These are phyloP conservation scores for Synanthedon vespiformis DNA, from an alignment of 2,888 invertebrate genomes.

Conservation along the genomic window DNA sequence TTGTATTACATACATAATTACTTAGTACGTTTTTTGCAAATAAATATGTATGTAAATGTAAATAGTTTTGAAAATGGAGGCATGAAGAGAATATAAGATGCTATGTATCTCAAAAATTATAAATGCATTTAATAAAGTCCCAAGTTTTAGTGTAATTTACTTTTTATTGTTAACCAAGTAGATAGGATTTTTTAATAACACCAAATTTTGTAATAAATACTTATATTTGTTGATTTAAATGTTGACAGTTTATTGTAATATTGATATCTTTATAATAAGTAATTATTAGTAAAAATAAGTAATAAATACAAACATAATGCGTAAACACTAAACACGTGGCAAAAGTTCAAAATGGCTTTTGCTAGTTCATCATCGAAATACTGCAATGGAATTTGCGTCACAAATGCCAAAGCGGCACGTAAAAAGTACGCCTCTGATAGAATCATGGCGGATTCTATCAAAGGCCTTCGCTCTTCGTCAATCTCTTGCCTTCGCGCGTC, in stretches of 20 bases:
- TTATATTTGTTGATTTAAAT: conserved; percentile 15
- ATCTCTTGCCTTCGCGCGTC: too few relatives aligned
- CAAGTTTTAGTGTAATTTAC: conserved; percentile 22
- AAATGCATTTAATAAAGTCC: conserved; percentile 26
- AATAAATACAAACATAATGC: too few relatives aligned
- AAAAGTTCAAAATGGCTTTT: neutral
- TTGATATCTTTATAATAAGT: conserved; percentile 5
- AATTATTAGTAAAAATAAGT: neutral
- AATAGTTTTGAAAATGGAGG: too few relatives aligned
- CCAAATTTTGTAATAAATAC: conserved; percentile 35
- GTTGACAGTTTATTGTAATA: conserved; percentile 9
- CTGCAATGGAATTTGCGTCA: too few relatives aligned
- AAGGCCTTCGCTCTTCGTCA: too few relatives aligned
- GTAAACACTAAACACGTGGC: neutral
- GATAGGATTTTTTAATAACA: conserved; percentile 41
- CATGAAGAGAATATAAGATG: conserved; percentile 3
- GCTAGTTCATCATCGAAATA: too few relatives aligned
- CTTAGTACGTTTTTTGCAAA: neutral
- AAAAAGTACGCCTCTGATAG: too few relatives aligned
- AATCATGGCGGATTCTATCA: too few relatives aligned
- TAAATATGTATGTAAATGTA: too few relatives aligned
- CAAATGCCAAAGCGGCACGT: too few relatives aligned
- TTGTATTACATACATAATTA: conserved; percentile 8
- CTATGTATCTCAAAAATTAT: conserved; percentile 1
- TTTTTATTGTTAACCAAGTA: conserved; percentile 15